Percentiles rank a stretch among this genome's conserved stretches.
These are phyloP conservation scores for Phania funesta DNA, from an alignment of 2,888 invertebrate genomes.

Conservation along the genomic window DNA sequence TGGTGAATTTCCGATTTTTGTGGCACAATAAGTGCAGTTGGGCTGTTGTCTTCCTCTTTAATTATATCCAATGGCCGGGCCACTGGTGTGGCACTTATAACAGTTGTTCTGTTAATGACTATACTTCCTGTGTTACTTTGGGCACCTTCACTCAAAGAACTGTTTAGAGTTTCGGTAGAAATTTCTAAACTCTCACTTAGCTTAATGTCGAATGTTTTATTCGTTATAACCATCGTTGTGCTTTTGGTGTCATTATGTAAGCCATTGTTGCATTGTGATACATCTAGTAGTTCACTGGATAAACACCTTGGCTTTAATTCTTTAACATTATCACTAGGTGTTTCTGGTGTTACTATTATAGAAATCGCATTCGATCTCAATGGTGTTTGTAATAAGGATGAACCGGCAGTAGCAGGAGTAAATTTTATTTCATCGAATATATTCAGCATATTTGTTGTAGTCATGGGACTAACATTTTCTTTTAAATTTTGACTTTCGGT, in stretches of 20 bases:
- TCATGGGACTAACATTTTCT: conserved; percentile 81
- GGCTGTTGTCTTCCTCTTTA: conserved; percentile 74
- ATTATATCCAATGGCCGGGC: conserved; percentile 75
- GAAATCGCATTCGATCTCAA: conserved; percentile 47
- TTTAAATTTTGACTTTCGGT: conserved; percentile 72
- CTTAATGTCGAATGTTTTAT: conserved; percentile 78
- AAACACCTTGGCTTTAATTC: conserved; percentile 75
- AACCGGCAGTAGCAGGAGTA: conserved; percentile 75
- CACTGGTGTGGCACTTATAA: conserved; percentile 71
- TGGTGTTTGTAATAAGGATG: conserved; percentile 78
- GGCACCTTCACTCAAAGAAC: conserved; percentile 55
- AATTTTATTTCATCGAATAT: conserved; percentile 78
- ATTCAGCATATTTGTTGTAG: conserved; percentile 75
- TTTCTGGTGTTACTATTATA: neutral
- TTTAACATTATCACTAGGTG: neutral
- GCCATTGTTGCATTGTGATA: conserved; percentile 32
- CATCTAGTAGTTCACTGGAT: conserved; percentile 50
- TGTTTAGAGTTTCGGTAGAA: conserved; percentile 71
- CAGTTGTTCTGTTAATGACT: conserved; percentile 75
- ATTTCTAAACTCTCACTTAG: conserved; percentile 68
- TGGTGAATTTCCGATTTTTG: conserved; percentile 14
- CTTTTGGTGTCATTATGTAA: conserved; percentile 59
- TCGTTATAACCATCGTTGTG: conserved; percentile 65
- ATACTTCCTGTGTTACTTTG: conserved; percentile 39
- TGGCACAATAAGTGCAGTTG: neutral